phyloP scores from a whole-genome alignment of 2,797 vertebrate genomes.

The Agapornis canus region DNA sequence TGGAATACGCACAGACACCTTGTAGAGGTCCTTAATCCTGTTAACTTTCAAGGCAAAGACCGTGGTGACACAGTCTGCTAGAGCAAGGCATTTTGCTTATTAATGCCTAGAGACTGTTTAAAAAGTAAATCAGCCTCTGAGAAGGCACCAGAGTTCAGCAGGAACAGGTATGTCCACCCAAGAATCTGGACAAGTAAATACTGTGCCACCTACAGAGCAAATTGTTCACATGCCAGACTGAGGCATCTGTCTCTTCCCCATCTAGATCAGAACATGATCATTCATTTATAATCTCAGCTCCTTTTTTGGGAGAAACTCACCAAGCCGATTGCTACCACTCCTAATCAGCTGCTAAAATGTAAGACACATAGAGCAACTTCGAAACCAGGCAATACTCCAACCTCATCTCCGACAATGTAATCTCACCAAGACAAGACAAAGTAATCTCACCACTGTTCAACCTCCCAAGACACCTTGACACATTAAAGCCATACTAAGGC shows the following conservation, averaged over 20 bases:
- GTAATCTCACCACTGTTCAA: neutral
- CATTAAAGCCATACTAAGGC: neutral
- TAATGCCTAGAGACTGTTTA: neutral
- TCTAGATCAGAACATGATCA: neutral
- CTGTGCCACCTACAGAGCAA: neutral
- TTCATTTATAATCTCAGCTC: neutral
- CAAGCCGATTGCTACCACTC: neutral
- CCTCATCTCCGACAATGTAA: neutral
- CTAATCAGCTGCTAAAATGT: neutral
- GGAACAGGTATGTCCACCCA: neutral
- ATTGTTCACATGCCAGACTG: neutral
- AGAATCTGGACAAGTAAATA: neutral
- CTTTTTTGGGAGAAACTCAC: neutral
- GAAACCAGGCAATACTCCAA: neutral
- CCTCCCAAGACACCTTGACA: neutral
- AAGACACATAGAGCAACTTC: neutral
- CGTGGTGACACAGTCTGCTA: constrained; percentile 6
- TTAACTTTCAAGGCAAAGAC: constrained; percentile 86
- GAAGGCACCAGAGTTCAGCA: neutral
- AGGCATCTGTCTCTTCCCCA: neutral
- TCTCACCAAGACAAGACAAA: neutral
- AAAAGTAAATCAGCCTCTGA: neutral
- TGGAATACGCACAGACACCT: constrained; percentile 98
- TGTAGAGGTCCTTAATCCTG: constrained; percentile 97
- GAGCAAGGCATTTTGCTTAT: neutral